These are phyloP conservation scores for Bambusicola thoracicus DNA, from an alignment of 2,113 vertebrate species.

Conservation along the genomic window DNA sequence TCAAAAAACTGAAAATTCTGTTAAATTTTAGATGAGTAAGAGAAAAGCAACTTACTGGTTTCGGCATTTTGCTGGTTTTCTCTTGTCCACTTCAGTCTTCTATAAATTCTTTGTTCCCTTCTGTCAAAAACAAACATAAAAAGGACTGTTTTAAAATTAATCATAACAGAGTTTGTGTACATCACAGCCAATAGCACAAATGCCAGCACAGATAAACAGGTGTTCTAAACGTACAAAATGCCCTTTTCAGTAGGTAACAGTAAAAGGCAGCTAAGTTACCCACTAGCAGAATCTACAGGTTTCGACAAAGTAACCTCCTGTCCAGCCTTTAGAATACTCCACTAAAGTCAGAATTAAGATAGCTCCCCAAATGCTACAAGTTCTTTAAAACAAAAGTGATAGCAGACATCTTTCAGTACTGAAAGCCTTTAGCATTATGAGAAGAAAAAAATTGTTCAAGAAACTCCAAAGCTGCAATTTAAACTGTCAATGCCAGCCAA, in stretches of 20 bases:
- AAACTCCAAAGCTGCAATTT: neutral
- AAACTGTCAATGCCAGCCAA: neutral
- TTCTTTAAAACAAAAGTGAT: neutral
- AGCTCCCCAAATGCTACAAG: neutral
- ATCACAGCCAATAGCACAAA: neutral
- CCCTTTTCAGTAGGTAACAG: neutral
- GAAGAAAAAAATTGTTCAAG: neutral
- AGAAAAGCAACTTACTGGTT: constrained; percentile 66
- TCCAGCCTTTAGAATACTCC: neutral
- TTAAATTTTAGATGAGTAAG: neutral
- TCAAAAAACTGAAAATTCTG: neutral
- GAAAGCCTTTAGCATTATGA: neutral
- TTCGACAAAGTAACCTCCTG: neutral
- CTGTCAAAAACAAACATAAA: constrained; percentile 52
- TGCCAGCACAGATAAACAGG: neutral
- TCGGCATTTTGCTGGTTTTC: constrained; percentile 68
- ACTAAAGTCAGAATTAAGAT: neutral
- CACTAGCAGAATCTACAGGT: neutral
- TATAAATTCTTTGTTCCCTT: neutral
- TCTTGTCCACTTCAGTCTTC: constrained; percentile 23
- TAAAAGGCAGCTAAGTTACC: neutral
- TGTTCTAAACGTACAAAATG: neutral
- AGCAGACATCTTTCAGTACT: neutral
- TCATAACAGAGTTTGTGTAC: neutral
- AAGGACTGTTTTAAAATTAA: neutral